Base-by-base conservation (phyloP, 2,888 invertebrate genomes). In the Pachycephus smyrnensis region DNA sequence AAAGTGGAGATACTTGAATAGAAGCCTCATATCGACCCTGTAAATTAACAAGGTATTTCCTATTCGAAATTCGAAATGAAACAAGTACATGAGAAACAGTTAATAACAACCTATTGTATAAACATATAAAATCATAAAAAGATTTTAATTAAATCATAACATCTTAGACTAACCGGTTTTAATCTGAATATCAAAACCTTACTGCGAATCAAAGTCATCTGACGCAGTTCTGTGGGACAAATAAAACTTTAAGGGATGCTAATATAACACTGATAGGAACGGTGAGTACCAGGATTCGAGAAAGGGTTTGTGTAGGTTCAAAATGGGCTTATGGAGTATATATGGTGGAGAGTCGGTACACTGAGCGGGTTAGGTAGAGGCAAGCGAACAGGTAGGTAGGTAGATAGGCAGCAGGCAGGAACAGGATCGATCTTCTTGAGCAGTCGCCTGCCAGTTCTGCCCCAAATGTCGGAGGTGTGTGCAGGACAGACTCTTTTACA, bases 381-480 rank as follows among this genome's bases (percentile, higher is more conserved):
- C 55, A 23, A 55, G 55, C 55, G 55, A 55, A 77, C 79, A 68
- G 79, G 69, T 69, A 68, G 79, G 71, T 40, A 40, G 37, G 15
- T 40, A 15, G 55, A 15, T 9, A 55, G 55, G 12, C 3, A 36
- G 78, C 77, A 35, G 78, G 55, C 55, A 68, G 80, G 73, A 69
- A 77, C 77, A 79, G 82, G 80, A 84, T 84, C 84, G 83, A 84
- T 84, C 80, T 76, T 81, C 78, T 77, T 81, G 81, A 82, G 83
- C 81, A 81, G 79, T 80, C 80, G 82, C 80, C 81, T 80, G 79
- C 80, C 79, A 77, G 80, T 74, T 33, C 33, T 73, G 36, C 36
- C 68, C 73, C 33, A 68, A 73, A 40, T 69, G 77, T 9, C 71
- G 40, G 73, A 68, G 36, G 76, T 74, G 79, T 73, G 75, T 76